phyloP scores from a whole-genome alignment of 2,113 vertebrate genomes.

The Anser brachyrhynchus region DNA sequence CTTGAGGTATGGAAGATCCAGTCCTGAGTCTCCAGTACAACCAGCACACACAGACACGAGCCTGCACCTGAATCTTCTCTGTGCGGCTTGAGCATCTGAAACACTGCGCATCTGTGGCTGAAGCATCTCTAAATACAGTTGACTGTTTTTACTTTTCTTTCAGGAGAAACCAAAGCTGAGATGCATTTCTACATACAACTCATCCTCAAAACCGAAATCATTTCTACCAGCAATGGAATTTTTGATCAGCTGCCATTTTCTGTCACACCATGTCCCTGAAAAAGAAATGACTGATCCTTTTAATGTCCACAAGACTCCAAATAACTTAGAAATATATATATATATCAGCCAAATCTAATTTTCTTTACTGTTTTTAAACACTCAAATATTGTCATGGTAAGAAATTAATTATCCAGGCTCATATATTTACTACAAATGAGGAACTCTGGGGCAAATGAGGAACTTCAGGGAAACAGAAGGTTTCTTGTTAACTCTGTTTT shows the following conservation, averaged over 20 bases:
- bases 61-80: background rate
- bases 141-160: background rate
- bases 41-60: accelerated
- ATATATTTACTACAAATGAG: background rate
- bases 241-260: background rate
- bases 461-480: background rate
- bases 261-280: background rate
- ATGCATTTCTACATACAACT: background rate
- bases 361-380: background rate
- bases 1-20: background rate
- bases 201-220: background rate
- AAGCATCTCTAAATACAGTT: background rate
- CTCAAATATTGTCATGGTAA: background rate
- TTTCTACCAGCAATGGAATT: background rate
- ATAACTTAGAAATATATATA: background rate
- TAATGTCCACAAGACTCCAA: background rate
- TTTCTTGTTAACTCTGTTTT: background rate
- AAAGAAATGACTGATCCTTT: background rate
- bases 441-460: background rate
- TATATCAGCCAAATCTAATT: background rate
- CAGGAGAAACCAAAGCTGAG: background rate
- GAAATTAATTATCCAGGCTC: background rate
- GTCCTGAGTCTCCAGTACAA: background rate
- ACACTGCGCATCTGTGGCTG: background rate
- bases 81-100: background rate